These are phyloP conservation scores for Chionoecetes opilio DNA, from an alignment of 1,140 invertebrate species.

Conservation along the genomic window DNA sequence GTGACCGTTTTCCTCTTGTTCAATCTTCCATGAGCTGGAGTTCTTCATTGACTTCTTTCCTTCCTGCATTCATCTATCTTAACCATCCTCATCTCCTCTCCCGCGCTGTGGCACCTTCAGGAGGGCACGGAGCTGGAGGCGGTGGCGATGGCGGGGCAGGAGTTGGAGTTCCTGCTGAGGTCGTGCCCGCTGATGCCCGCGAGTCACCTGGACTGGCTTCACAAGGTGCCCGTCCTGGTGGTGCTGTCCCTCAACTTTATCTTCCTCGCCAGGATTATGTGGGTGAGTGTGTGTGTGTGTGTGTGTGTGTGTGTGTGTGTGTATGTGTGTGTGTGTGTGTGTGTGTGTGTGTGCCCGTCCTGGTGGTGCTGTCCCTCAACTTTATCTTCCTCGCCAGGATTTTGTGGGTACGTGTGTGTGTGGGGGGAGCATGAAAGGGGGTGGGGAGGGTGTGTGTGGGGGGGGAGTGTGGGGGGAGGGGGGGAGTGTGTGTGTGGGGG, in stretches of 20 bases:
- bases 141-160: constrained; percentile 48
- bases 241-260: constrained; percentile 92
- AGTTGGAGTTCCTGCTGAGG: constrained; percentile 42
- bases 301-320: no score
- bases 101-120: not conserved
- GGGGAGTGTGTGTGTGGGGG: no score
- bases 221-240: constrained; percentile 89
- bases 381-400: constrained; percentile 94
- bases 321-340: not conserved
- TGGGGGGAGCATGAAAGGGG: no score
- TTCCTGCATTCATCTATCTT: no score
- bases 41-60: no score
- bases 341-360: constrained; percentile 86
- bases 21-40: no score
- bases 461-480: no score
- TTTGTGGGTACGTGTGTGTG: constrained; percentile 90
- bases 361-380: constrained; percentile 91
- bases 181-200: constrained; percentile 66
- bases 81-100: not conserved
- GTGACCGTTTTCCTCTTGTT: no score
- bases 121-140: constrained; percentile 32
- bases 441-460: no score
- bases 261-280: constrained; percentile 96
- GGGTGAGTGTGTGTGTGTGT: constrained; percentile 87
- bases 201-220: constrained; percentile 89